These are phyloP conservation scores for Spodoptera littoralis DNA, from an alignment of 2,888 invertebrate species.

Conservation along the genomic window DNA sequence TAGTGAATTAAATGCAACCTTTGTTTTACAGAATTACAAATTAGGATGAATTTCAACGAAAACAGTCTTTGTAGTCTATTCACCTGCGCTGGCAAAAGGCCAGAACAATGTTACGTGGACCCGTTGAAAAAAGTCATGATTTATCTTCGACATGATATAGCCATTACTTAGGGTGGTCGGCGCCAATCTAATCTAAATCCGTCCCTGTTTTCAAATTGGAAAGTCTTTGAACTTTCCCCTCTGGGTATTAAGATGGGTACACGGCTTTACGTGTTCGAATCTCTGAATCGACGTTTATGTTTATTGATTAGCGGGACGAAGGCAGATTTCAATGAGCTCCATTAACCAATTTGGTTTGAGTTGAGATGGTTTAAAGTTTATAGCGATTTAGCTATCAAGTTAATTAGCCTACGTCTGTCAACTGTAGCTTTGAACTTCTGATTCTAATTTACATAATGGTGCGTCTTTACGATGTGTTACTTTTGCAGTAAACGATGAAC, in stretches of 20 bases:
- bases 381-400: slow-evolving; percentile 71
- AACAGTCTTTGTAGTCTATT: slow-evolving; percentile 15
- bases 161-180: slow-evolving; percentile 37
- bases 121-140: slow-evolving; percentile 37
- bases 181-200: slow-evolving; percentile 57
- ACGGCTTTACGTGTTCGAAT: slow-evolving; percentile 77
- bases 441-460: slow-evolving; percentile 38
- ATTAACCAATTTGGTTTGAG: slow-evolving; percentile 85
- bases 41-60: slow-evolving; percentile 1
- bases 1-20: background rate
- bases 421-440: slow-evolving; percentile 55
- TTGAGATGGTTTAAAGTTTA: slow-evolving; percentile 78
- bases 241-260: slow-evolving; percentile 71
- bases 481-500: slow-evolving; percentile 1
- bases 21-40: background rate
- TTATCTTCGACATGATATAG: slow-evolving; percentile 49
- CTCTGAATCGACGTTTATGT: slow-evolving; percentile 83
- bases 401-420: slow-evolving; percentile 70
- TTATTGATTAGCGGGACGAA: slow-evolving; percentile 82
- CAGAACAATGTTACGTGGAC: slow-evolving; percentile 27
- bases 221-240: slow-evolving; percentile 83
- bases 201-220: slow-evolving; percentile 71
- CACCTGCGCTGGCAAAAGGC: slow-evolving; percentile 30
- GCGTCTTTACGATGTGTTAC: background rate
- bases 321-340: slow-evolving; percentile 83